Evolutionary conservation across 2,797 vertebrate genomes (phyloP).

Genomic region (Sebastiscus albofasciatus): DNA sequence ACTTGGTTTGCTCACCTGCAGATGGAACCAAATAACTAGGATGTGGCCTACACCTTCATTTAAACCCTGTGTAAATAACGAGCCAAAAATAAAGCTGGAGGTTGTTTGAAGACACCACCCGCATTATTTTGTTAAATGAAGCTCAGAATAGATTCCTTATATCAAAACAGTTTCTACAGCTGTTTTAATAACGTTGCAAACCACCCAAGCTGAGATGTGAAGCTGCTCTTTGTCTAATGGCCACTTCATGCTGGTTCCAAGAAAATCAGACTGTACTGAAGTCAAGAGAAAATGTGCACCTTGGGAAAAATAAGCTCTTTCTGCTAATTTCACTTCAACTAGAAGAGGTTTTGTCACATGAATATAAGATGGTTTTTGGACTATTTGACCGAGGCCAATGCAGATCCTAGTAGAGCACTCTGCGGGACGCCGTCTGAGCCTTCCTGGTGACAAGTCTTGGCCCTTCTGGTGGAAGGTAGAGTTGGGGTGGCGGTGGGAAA

Average conservation of each 20-base stretch:
- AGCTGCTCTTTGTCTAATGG: not conserved
- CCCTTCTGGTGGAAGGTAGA: not conserved
- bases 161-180: not conserved
- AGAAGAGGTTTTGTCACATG: not conserved
- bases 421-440: not conserved
- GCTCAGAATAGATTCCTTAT: not conserved
- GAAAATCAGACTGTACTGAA: not conserved
- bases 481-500: not conserved
- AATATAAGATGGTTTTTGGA: not conserved
- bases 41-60: not conserved
- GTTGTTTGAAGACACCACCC: not conserved
- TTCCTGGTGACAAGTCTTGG: not conserved
- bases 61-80: not conserved
- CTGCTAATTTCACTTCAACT: not conserved
- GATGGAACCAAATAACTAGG: not conserved
- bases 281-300: not conserved
- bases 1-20: constrained; percentile 12
- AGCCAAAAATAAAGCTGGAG: not conserved
- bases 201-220: not conserved
- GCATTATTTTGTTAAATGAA: not conserved
- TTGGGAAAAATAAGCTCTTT: not conserved
- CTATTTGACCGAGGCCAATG: not conserved
- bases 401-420: not conserved
- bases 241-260: not conserved
- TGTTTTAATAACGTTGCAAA: not conserved